Evolutionary conservation across 1,140 invertebrate species (phyloP), one percentile per base, ranked within the genome.

Genomic region (Penaeus japonicus): DNA sequence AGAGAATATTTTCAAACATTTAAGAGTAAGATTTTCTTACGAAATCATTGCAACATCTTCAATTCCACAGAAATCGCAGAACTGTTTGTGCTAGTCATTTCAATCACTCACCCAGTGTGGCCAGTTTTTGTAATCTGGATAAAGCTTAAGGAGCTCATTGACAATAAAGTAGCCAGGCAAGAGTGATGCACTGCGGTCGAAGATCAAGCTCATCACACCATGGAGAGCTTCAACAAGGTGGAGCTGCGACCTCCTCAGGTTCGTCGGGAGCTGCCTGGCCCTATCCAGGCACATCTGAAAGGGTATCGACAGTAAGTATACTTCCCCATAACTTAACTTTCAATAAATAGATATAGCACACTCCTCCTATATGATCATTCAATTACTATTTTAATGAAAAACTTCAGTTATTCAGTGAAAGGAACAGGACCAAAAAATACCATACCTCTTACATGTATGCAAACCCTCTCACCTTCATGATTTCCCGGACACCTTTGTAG

Each of bases 81-180:
- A n/a, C n/a, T n/a, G n/a, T n/a, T 12, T 4, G 7, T 4, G 39
- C 5, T 2, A 47, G 5, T 7, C 5, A 7, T 2, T 12, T 12
- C 12, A 7, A 53, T 57, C 35, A 89, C 92, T 93, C 95, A 97
- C 96, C 97, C 98, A 99, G 93, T 99, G 97, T 54, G 97, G 97
- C 94, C 96, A 97, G 84, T 94, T 94, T 91, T 94, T 95, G 91
- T 96, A 95, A 91, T 97, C 95, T 57, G 96, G 95, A 93, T 96
- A 97, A 53, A 95, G 95, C 93, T 99, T 97, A 82, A 96, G 95
- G 91, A 99, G 96, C 93, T 99, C 98, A 93, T 98, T 98, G 0
- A 98, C 96, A 89, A 99, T 96, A 90, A 99, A 97, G 92, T 99
- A 99, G 27, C 96, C 97, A 20, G 98, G 98, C 65, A 99, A 93